Base-by-base conservation (phyloP, 2,113 vertebrate genomes). In the Halichoerus grypus region DNA sequence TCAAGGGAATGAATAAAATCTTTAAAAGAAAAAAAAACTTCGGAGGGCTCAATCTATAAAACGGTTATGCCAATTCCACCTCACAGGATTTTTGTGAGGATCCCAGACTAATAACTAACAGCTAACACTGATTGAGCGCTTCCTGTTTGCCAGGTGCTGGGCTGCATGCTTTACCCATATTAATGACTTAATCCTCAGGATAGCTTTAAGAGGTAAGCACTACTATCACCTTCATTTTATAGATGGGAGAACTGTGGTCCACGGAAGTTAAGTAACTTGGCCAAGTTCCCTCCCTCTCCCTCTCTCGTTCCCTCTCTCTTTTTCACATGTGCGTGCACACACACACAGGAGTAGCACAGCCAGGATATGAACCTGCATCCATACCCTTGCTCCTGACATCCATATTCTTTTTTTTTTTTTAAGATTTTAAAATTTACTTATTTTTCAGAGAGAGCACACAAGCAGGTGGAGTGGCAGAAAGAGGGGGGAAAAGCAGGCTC, bases 121-220 rank as follows among this genome's bases (percentile, higher is more conserved):
- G 63, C 42, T 46, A 74, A 79, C 2, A 26, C 36, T 91, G 42
- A 84, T 2, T 55, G 19, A 77, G 59, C 65, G 24, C 61, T 63
- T 86, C 31, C 74, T 39, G 59, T 80, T 71, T 87, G 81, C 63
- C 63, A 87, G 16, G 21, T 83, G 80, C 26, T 63, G 5, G 88
- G 69, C 42, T 63, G 69, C 36, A 51, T 53, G 22, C 22, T 88
- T 86, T 80, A 89, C 3, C 71, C 19, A 94, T 63, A 71, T 33
- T 88, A 91, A 91, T 42, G 71, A 83, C 22, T 83, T 89, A 92
- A 82, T 90, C 22, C 21, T 82, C 53, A 59, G 53, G 83, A 83
- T 18, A 87, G 26, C 18, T 91, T 87, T 84, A 79, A 9, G 67
- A 94, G 79, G 19, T 28, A 76, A 65, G 85, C 26, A 49, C 39